Conservation (phyloP, 2,113 vertebrate species). For the Channa maculata region DNA sequence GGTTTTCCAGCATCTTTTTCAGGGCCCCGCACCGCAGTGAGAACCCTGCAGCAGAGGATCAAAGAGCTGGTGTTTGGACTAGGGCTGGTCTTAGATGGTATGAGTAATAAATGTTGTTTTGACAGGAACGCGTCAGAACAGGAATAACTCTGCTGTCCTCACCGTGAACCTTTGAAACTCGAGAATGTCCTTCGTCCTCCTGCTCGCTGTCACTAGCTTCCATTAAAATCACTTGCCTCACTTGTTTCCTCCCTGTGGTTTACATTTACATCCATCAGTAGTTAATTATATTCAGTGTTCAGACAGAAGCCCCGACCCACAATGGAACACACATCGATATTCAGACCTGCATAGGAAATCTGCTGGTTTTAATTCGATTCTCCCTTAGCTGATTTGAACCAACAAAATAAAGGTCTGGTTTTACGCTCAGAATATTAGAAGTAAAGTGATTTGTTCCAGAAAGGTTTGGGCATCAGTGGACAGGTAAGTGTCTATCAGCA, state of each 20-base stretch:
- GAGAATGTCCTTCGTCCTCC: not conserved
- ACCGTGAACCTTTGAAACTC: conserved; percentile 51
- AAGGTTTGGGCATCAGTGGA: not conserved
- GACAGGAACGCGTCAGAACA: conserved; percentile 63
- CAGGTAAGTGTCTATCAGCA: not conserved
- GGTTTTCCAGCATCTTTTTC: not conserved
- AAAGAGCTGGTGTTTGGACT: conserved; percentile 49
- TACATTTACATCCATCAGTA: conserved; percentile 36
- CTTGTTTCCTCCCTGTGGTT: conserved; percentile 14
- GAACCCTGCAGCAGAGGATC: conserved; percentile 32
- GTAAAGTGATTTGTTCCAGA: not conserved
- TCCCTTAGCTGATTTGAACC: too few relatives aligned
- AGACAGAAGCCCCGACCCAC: conserved; percentile 2
- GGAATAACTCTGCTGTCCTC: conserved; percentile 51
- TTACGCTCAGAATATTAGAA: too few relatives aligned
- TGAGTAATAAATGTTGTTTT: conserved; percentile 72
- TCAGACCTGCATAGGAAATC: too few relatives aligned
- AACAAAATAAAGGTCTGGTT: too few relatives aligned
- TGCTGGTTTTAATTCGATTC: too few relatives aligned
- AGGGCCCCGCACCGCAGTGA: not conserved
- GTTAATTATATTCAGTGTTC: conserved; percentile 7
- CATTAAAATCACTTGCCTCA: conserved; percentile 46
- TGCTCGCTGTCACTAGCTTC: conserved; percentile 46
- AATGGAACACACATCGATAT: not conserved
- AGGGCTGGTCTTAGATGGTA: conserved; percentile 23